Base-by-base conservation (phyloP, 2,113 vertebrate genomes). In the Erythrolamprus reginae region DNA sequence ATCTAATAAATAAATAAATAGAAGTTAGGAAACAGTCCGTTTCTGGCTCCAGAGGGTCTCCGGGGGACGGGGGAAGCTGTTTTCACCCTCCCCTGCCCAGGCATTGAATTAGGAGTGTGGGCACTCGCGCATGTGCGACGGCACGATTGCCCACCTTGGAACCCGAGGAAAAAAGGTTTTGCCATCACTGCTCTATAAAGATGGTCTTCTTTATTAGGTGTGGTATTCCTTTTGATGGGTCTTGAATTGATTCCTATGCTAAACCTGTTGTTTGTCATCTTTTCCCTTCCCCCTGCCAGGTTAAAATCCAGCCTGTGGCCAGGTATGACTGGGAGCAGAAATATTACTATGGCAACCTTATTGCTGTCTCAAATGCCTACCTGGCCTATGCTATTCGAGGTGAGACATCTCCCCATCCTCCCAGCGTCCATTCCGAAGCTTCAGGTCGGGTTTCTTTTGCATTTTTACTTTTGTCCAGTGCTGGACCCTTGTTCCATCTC, bases 261-360 rank as follows among this genome's bases (percentile, higher is more conserved):
- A 52, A 87, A 88, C 10, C 89, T 1, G 19, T 50, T 23, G 83
- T 88, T 92, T 42, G 91, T 90, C 77, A n/a, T 65, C 38, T 24
- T 94, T 91, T 92, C 92, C 94, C 91, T 91, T 91, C 94, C 3
- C n/a, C 94, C 84, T 93, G 6, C 88, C 94, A 99, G 99, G 99
- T 99, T 84, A 99, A 99, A 97, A 99, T 99, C 95, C 98, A 99
- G 77, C 98, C 99, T 23, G 98, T 99, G 38, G 98, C 99, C 93
- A 99, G 99, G 92, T 99, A 99, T 5, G 99, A 99, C 93, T 99
- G 99, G 99, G 99, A 99, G 90, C 99, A 99, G 96, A 99, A 99
- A 92, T 99, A 99, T 95, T 99, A 99, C 91, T 99, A 98, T 42
- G 99, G 99, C 89, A 98, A 99, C 92, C 97, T 99, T 91, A 99